phyloP scores from a whole-genome alignment of 2,113 vertebrate genomes.

The Turdus rufiventris region DNA sequence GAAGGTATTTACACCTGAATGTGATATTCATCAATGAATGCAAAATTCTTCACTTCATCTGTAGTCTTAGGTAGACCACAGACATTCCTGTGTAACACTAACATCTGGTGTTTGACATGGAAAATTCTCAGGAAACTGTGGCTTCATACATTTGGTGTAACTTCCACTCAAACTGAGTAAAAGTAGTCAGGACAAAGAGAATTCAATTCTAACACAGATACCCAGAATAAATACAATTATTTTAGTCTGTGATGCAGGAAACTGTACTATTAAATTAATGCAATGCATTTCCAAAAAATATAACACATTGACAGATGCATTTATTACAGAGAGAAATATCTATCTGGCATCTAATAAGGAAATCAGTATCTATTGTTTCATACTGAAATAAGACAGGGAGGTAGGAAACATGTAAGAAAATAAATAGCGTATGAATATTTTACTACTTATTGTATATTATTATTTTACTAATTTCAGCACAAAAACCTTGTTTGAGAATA shows the following conservation, averaged over 20 bases:
- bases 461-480: background rate
- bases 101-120: conserved; percentile 60
- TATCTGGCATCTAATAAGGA: background rate
- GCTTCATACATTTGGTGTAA: conserved; percentile 54
- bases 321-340: background rate
- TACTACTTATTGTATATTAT: background rate
- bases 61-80: conserved; percentile 39
- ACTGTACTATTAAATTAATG: background rate
- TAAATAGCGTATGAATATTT: background rate
- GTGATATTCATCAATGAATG: conserved; percentile 40
- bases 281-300: background rate
- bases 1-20: conserved; percentile 39
- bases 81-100: conserved; percentile 59
- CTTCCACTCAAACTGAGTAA: conserved; percentile 59
- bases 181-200: conserved; percentile 18
- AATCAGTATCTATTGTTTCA: background rate
- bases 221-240: background rate
- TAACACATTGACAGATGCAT: background rate
- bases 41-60: conserved; percentile 53
- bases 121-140: conserved; percentile 69
- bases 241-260: background rate
- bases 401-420: background rate
- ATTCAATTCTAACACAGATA: background rate
- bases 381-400: background rate
- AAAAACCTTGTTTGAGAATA: background rate